phyloP scores from a whole-genome alignment of 2,888 invertebrate genomes.

The Diarsia mendica region DNA sequence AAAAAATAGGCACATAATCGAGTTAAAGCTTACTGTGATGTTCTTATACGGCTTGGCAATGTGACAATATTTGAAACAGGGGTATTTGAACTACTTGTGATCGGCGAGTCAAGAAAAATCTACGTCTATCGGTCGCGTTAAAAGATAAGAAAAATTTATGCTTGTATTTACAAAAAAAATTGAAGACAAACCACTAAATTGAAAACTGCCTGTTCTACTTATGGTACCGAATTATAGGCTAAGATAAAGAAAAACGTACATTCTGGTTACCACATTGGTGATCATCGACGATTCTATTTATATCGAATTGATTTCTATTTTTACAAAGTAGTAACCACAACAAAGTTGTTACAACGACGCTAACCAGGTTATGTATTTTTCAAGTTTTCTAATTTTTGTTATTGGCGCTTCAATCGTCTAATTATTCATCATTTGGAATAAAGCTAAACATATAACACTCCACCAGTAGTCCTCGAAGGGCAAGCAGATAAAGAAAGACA shows the following conservation, averaged over 20 bases:
- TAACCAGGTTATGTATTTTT: too few species aligned
- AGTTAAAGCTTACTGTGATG: neutral
- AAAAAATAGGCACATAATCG: neutral
- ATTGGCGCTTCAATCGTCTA: neutral
- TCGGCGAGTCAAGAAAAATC: neutral
- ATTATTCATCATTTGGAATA: too few species aligned
- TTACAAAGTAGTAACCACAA: too few species aligned
- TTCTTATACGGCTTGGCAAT: neutral
- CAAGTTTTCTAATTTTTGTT: too few species aligned
- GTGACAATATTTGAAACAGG: neutral
- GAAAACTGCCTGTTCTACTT: neutral
- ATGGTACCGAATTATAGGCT: neutral
- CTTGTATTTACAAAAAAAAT: neutral
- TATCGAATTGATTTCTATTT: too few species aligned
- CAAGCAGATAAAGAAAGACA: too few species aligned
- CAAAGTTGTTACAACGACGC: too few species aligned
- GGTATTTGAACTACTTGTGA: constrained; percentile 20
- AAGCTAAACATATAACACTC: too few species aligned
- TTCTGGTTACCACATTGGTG: too few species aligned
- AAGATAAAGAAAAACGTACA: neutral
- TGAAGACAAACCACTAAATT: neutral
- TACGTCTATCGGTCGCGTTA: neutral
- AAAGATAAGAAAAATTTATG: neutral
- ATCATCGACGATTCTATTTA: too few species aligned
- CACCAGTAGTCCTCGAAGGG: too few species aligned